phyloP scores from a whole-genome alignment of 2,113 vertebrate genomes.

The Clarias gariepinus region DNA sequence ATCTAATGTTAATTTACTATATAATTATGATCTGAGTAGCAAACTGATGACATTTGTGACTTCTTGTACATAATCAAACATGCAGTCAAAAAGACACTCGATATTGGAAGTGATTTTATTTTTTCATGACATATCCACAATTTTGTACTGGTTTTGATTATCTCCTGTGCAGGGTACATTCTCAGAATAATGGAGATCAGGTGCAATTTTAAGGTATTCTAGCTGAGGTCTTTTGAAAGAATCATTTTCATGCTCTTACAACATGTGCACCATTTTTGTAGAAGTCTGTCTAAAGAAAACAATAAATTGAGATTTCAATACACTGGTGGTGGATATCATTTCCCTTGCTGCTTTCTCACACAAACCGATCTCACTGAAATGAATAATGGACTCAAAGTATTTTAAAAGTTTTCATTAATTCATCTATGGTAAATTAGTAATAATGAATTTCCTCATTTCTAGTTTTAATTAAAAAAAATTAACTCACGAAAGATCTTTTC shows the following conservation, averaged over 20 bases:
- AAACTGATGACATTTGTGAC: not conserved
- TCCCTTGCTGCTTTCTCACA: not conserved
- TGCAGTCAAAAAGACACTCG: not conserved
- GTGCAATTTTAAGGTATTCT: not conserved
- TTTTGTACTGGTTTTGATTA: not conserved
- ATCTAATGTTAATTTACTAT: not conserved
- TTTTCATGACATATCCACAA: not conserved
- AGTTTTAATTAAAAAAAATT: not conserved
- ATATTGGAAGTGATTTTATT: not conserved
- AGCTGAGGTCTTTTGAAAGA: conserved; percentile 47
- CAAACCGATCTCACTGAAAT: not conserved
- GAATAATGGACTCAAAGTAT: not conserved
- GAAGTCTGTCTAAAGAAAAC: conserved; percentile 69
- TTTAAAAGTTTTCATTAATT: not conserved
- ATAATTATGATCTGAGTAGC: not conserved
- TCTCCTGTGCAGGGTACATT: too few species aligned
- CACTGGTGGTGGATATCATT: conserved; percentile 33
- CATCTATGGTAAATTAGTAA: not conserved
- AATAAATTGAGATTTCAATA: conserved; percentile 74
- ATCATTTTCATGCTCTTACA: conserved; percentile 56
- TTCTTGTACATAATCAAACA: not conserved
- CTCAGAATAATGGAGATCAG: not conserved
- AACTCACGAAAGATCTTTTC: not conserved
- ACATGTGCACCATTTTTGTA: conserved; percentile 68
- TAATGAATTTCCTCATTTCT: not conserved